Conservation (phyloP, 2,888 invertebrate genomes). For the Himalopsyche japonica region DNA sequence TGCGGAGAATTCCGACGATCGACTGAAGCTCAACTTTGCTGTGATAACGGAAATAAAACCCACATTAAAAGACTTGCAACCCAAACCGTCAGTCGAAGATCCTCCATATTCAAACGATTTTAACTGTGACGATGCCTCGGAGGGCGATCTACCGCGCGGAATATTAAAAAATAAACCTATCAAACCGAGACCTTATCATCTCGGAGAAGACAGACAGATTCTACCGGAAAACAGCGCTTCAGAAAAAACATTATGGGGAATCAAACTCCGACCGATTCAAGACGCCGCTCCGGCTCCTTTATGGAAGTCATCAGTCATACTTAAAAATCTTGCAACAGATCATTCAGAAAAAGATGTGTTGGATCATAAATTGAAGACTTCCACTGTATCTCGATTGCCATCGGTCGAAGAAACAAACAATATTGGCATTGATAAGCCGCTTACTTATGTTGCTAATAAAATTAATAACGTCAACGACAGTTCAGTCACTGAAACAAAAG, state of each 20-base stretch:
- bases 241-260: conserved; percentile 52
- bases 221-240: conserved; percentile 41
- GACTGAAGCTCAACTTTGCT: conserved; percentile 43
- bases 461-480: conserved; percentile 5
- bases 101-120: conserved; percentile 34
- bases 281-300: conserved; percentile 46
- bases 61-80: conserved; percentile 26
- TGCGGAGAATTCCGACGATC: conserved; percentile 38
- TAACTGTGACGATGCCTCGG: conserved; percentile 41
- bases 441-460: not conserved
- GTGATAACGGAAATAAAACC: conserved; percentile 34
- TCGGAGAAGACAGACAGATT: conserved; percentile 67
- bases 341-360: not conserved
- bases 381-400: not conserved
- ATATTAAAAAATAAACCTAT: conserved; percentile 75
- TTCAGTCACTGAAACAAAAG: conserved; percentile 41
- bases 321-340: conserved; percentile 42
- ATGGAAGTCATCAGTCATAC: conserved; percentile 53
- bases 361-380: not conserved
- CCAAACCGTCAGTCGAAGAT: conserved; percentile 32
- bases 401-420: not conserved
- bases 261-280: conserved; percentile 53
- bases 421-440: not conserved
- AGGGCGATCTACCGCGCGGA: conserved; percentile 64
- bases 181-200: conserved; percentile 74